phyloP scores from a whole-genome alignment of 2,113 vertebrate genomes.

The Neopipo cinnamomea region DNA sequence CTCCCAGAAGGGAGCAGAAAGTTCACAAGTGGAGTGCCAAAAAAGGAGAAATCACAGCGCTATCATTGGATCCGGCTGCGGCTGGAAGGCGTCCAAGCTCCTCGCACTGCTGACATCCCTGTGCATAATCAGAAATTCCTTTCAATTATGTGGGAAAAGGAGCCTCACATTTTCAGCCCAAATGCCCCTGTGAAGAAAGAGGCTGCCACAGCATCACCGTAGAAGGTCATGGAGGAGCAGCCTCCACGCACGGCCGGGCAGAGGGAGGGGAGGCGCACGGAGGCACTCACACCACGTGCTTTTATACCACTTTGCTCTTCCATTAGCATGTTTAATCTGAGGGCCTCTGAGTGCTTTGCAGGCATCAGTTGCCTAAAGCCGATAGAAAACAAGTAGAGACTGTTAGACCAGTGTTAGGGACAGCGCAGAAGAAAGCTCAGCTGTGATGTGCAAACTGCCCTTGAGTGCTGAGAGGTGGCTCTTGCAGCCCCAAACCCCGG shows the following conservation, averaged over 20 bases:
- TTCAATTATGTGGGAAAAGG: slow-evolving; percentile 75
- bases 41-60: slow-evolving; percentile 36
- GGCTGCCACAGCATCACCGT: slow-evolving; percentile 46
- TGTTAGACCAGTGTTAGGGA: neutral
- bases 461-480: neutral
- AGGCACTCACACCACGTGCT: accelerated
- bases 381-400: neutral
- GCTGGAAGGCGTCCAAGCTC: slow-evolving; percentile 70
- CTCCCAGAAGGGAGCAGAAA: slow-evolving; percentile 71
- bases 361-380: neutral
- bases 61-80: slow-evolving; percentile 58
- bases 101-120: slow-evolving; percentile 69
- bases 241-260: neutral
- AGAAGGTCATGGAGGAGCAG: slow-evolving; percentile 51
- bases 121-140: slow-evolving; percentile 77
- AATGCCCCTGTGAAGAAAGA: slow-evolving; percentile 61
- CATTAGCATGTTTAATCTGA: neutral
- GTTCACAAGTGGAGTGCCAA: slow-evolving; percentile 68
- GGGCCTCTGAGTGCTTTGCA: neutral
- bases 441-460: accelerated
- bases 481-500: accelerated
- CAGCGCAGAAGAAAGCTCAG: accelerated
- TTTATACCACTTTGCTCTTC: neutral
- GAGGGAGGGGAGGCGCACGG: neutral
- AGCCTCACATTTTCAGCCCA: slow-evolving; percentile 66